Evolutionary conservation across 2,797 vertebrate genomes (phyloP), one percentile per base, ranked within the genome.

Genomic region (Periparus ater): DNA sequence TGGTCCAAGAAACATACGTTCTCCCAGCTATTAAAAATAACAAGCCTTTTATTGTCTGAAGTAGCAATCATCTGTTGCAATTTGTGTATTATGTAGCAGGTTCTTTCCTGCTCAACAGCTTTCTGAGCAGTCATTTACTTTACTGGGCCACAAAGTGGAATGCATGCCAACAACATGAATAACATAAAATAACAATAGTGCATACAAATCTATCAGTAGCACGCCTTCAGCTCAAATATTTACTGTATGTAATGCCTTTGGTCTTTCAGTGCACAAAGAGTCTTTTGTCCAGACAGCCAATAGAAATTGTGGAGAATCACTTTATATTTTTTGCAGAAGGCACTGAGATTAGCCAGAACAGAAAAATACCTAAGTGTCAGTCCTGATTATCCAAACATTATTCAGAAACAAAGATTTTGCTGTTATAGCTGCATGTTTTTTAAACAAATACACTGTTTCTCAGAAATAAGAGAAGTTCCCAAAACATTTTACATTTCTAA

Each of bases 181-280:
- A 80, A 65, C 83, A 85, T 48, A 79, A 75, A 91, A 66, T 70
- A 86, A 84, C 1, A 11, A 78, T 79, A 91, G 71, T 85, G 75
- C 51, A 48, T 74, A 74, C 85, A 93, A 92, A 85, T 50, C 36
- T 91, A 89, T 91, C 94, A 85, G 77, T 27, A 82, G 83, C 84
- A 96, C 94, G 96, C 95, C 96, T 96, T 84, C 83, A 94, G 67
- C 48, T 95, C 88, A 96, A 95, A 97, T 95, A 96, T 97, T 97
- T 92, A 82, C 88, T 79, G 48, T 85, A 68, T 82, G 72, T 84
- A 86, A 68, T 85, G 54, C 78, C 95, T 94, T 93, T 85, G 48
- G 74, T 93, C 58, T 47, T 60, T 48, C 50, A 70, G 47, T 22
- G 45, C 73, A 97, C 91, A 97, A 95, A 80, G 80, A 61, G 17